Evolutionary conservation across 2,113 vertebrate species (phyloP).

Genomic region (Triplophysa tibetana): DNA sequence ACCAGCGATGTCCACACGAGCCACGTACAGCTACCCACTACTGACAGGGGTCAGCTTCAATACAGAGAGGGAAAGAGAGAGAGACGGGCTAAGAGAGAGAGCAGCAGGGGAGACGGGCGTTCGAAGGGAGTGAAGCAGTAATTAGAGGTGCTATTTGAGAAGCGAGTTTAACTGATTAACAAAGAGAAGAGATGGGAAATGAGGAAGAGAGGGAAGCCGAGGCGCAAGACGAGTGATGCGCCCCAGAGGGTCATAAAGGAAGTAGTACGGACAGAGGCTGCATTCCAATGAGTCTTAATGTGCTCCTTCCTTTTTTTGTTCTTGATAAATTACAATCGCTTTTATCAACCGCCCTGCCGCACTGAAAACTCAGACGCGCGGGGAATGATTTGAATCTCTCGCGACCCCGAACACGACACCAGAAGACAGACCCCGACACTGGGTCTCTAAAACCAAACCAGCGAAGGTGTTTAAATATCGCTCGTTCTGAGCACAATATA

Average conservation of each 20-base stretch:
- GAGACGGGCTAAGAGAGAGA: conserved; percentile 32
- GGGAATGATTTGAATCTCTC: conserved; percentile 6
- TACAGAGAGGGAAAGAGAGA: conserved; percentile 23
- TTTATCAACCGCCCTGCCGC: conserved; percentile 23
- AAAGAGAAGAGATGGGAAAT: conserved; percentile 63
- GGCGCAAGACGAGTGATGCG: conserved; percentile 58
- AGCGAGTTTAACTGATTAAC: conserved; percentile 85
- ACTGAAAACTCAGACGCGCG: conserved; percentile 45
- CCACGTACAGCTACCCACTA: conserved; percentile 50
- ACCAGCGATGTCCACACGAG: conserved; percentile 48
- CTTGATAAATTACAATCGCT: conserved; percentile 55
- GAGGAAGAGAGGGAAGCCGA: conserved; percentile 41
- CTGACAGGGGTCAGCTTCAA: conserved; percentile 64
- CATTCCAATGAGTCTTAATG: conserved; percentile 79
- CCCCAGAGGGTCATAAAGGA: conserved; percentile 69
- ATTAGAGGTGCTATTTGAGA: conserved; percentile 84
- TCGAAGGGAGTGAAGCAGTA: conserved; percentile 76
- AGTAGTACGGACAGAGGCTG: conserved; percentile 65
- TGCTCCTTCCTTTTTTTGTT: conserved; percentile 42
- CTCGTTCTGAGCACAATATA: conserved; percentile 38
- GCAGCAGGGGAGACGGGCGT: conserved; percentile 68
- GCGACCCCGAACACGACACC: background rate
- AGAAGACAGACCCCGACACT: background rate
- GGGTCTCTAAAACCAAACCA: conserved; percentile 40
- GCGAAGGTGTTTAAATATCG: conserved; percentile 41